Percentiles rank a stretch among this genome's conserved stretches.
phyloP scores from a whole-genome alignment of 1,140 invertebrate species.

The Drosophila cardini region DNA sequence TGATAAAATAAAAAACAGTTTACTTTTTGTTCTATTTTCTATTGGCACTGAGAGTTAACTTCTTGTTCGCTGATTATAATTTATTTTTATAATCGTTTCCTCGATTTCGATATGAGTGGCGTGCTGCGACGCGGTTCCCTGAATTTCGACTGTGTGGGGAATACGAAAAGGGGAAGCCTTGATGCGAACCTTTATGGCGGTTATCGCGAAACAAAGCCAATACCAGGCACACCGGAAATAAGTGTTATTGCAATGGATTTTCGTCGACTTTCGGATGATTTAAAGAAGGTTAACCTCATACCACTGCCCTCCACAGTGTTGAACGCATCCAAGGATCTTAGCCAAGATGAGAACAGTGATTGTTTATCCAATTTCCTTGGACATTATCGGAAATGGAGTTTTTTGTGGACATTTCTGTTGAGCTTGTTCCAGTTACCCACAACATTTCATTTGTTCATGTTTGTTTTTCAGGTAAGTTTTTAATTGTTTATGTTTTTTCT shows the following conservation, averaged over 20 bases:
- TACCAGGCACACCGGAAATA: constrained; percentile 78
- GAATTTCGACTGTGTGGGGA: constrained; percentile 72
- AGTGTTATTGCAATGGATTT: constrained; percentile 82
- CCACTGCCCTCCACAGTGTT: background rate
- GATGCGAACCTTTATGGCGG: constrained; percentile 80
- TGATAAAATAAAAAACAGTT: constrained; percentile 6
- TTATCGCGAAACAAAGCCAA: constrained; percentile 75
- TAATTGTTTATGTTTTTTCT: background rate
- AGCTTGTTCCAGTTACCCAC: constrained; percentile 86
- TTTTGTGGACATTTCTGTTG: constrained; percentile 88
- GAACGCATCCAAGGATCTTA: constrained; percentile 63
- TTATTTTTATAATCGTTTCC: constrained; percentile 8
- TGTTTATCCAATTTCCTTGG: constrained; percentile 89
- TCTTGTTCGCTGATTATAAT: constrained; percentile 1
- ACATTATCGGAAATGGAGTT: constrained; percentile 90
- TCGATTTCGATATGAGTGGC: constrained; percentile 68
- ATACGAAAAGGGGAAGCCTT: constrained; percentile 66
- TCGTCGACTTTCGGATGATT: constrained; percentile 77
- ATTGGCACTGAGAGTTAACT: no score
- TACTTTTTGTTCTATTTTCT: no score
- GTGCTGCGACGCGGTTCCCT: constrained; percentile 79
- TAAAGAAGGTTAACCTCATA: constrained; percentile 63
- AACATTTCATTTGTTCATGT: constrained; percentile 83
- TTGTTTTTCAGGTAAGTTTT: constrained; percentile 84
- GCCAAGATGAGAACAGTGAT: constrained; percentile 86